Percentiles rank a stretch among this genome's conserved stretches.
Evolutionary conservation across 2,888 invertebrate species (phyloP).

Genomic region (Atethmia centrago): DNA sequence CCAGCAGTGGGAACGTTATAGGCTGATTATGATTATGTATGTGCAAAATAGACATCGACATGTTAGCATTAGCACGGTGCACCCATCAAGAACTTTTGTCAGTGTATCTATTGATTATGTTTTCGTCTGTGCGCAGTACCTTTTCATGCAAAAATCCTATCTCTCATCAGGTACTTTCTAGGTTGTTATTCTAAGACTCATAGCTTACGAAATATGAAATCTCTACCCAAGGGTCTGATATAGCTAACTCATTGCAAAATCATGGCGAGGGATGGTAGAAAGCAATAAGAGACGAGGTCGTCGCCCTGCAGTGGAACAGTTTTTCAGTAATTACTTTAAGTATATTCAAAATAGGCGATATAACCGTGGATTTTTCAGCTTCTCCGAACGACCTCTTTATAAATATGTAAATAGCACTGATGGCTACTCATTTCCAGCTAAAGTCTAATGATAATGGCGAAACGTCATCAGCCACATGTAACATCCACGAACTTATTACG

Average conservation of each 20-base stretch:
- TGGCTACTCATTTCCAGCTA: conserved; percentile 7
- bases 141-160: not conserved
- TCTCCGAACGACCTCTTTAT: not conserved
- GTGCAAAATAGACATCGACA: not conserved
- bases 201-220: not conserved
- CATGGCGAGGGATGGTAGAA: too few species aligned
- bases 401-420: conserved; percentile 2
- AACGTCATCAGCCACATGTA: conserved; percentile 32
- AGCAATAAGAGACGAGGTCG: not conserved
- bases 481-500: conserved; percentile 1
- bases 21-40: too few species aligned
- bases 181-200: not conserved
- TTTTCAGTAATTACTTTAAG: not conserved
- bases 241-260: not conserved
- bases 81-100: not conserved
- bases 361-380: not conserved
- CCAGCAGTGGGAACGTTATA: too few species aligned
- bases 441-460: conserved; percentile 24
- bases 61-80: not conserved
- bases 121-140: not conserved
- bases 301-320: not conserved
- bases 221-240: not conserved
- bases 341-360: not conserved
- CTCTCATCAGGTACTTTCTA: not conserved
- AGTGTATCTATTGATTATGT: not conserved